phyloP scores from a whole-genome alignment of 2,888 invertebrate species.

The Xanthorhoe designata region DNA sequence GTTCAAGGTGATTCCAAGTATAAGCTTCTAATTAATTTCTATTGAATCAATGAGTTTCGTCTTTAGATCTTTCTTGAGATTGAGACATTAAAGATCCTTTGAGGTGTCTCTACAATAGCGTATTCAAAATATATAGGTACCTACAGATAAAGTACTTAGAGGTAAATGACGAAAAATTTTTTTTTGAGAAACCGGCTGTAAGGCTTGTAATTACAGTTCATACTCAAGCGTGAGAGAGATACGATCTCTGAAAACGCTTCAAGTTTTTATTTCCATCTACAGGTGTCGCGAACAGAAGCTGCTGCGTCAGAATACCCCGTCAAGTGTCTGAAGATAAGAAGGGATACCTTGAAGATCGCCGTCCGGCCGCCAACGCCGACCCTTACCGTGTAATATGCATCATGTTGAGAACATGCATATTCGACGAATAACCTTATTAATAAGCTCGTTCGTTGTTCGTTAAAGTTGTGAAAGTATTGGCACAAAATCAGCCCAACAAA shows the following conservation, averaged over 20 bases:
- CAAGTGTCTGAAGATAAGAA: constrained; percentile 95
- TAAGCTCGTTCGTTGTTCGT: neutral
- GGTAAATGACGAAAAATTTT: no score
- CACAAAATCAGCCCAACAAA: neutral
- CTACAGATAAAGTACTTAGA: no score
- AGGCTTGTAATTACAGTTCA: no score
- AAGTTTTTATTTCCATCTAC: constrained; percentile 49
- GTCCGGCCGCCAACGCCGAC: constrained; percentile 96
- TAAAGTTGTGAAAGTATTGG: neutral
- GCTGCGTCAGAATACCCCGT: constrained; percentile 96
- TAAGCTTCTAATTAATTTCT: no score
- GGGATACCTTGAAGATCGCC: constrained; percentile 97
- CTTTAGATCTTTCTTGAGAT: no score
- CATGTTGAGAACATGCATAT: constrained; percentile 92
- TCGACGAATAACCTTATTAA: constrained; percentile 87
- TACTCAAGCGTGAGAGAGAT: no score
- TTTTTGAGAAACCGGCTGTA: no score
- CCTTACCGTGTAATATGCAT: constrained; percentile 94
- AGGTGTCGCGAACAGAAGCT: constrained; percentile 96
- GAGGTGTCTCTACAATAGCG: no score
- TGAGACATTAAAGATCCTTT: no score
- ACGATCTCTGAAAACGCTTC: neutral
- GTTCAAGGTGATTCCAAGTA: no score
- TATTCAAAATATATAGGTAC: no score
- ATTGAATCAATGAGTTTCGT: no score